Conservation (phyloP, 2,888 invertebrate genomes). For the Perizoma flavofasciatum region DNA sequence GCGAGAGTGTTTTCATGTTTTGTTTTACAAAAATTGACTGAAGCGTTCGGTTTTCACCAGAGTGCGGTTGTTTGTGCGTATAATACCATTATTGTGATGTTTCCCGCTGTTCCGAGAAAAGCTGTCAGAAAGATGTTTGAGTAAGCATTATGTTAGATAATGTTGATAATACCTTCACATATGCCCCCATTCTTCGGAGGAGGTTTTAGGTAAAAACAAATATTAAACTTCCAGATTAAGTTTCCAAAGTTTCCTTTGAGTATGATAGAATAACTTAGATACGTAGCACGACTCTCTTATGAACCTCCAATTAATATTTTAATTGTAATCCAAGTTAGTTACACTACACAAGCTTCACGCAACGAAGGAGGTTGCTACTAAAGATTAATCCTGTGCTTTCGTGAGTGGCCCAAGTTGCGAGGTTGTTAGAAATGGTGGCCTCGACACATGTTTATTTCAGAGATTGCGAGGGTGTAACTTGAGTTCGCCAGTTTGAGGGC, state of each 20-base stretch:
- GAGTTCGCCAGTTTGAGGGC: slow-evolving; percentile 71
- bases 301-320: slow-evolving; percentile 57
- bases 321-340: slow-evolving; percentile 65
- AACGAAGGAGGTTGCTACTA: slow-evolving; percentile 53
- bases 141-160: slow-evolving; percentile 28
- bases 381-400: slow-evolving; percentile 64
- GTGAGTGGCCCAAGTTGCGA: slow-evolving; percentile 64
- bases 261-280: slow-evolving; percentile 30
- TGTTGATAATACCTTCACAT: slow-evolving; percentile 21
- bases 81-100: slow-evolving; percentile 23
- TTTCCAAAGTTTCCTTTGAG: slow-evolving; percentile 32
- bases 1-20: slow-evolving; percentile 16
- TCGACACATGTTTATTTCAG: slow-evolving; percentile 73
- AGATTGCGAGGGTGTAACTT: slow-evolving; percentile 76
- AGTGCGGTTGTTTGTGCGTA: slow-evolving; percentile 18
- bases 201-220: slow-evolving; percentile 24
- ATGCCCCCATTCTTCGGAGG: slow-evolving; percentile 27
- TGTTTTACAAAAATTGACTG: slow-evolving; percentile 15
- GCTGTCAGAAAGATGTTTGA: slow-evolving; percentile 28
- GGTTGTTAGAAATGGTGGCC: slow-evolving; percentile 70
- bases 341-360: slow-evolving; percentile 37
- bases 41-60: slow-evolving; percentile 8
- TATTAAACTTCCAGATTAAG: slow-evolving; percentile 34
- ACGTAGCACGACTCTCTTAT: slow-evolving; percentile 30
- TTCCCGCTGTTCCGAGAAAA: slow-evolving; percentile 16